A percentile compares a stretch with the other conserved stretches of the same genome.
Evolutionary conservation across 2,113 vertebrate genomes (phyloP).

Genomic region (Cettia cetti): DNA sequence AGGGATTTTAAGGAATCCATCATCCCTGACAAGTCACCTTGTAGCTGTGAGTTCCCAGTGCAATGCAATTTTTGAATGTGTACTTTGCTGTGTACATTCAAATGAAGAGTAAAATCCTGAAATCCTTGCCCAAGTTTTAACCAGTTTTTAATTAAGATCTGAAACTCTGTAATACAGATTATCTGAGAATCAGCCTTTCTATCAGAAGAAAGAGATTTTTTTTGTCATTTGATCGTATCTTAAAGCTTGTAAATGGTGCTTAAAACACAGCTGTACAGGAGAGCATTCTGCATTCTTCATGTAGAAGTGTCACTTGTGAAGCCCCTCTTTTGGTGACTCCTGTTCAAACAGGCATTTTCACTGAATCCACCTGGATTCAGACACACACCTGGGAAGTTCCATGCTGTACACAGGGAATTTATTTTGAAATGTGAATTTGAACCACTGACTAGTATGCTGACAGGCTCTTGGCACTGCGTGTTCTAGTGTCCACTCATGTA

Average conservation of each 20-base stretch:
- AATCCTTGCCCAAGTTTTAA: not conserved
- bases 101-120: not conserved
- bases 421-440: not conserved
- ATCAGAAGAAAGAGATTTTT: not conserved
- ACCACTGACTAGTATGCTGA: not conserved
- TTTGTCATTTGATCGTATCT: not conserved
- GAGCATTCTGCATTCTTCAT: rapidly evolving
- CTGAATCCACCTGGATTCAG: not conserved
- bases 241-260: not conserved
- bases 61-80: not conserved
- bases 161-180: not conserved
- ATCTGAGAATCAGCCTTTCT: not conserved
- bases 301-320: not conserved
- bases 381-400: not conserved
- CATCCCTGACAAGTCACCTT: conserved; percentile 54
- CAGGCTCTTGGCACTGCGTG: not conserved
- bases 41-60: conserved; percentile 28
- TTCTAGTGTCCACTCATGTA: not conserved
- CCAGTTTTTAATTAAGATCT: not conserved
- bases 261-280: not conserved
- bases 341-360: not conserved
- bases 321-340: not conserved
- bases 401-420: not conserved
- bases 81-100: not conserved
- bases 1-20: conserved; percentile 56